Base-by-base conservation (phyloP, 2,113 vertebrate genomes). In the Girardinichthys multiradiatus region DNA sequence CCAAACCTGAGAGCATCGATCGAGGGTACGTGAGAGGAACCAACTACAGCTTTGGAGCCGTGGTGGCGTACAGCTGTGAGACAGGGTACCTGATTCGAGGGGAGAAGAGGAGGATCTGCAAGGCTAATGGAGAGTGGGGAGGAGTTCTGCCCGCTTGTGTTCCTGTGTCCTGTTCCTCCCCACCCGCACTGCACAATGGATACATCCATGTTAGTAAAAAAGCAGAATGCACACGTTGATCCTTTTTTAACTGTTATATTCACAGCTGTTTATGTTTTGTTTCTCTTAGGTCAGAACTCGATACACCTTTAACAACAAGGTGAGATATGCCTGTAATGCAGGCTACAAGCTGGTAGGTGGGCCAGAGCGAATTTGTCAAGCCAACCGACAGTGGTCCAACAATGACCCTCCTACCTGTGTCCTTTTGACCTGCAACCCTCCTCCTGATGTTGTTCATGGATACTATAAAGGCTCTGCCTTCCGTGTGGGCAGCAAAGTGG, bases 11-110 rank as follows among this genome's bases (percentile, higher is more conserved):
- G 0, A 82, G 71, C 74, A 95, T 99, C 9, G 91, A 85, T 68
- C 94, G 95, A 28, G 98, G 98, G 54, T 97, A 99, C 11, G 94
- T 96, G 0, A 98, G 93, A 17, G 98, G 97, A 4, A 87, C 91
- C 14, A 96, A 99, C 92, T 98, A 99, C 88, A 98, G 95, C 75
- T 99, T 99, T 51, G 98, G 97, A 65, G 96, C 98, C 0, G 76
- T 98, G 76, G 95, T 99, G 80, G 98, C 98, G 11, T 99, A 99
- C 51, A 98, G 96, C 91, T 99, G 98, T 86, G 94, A 95, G 83
- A 96, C 93, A 27, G 98, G 98, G 0, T 99, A 95, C 90, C 87
- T 97, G 70, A 98, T 99, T 85, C 95, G 96, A 83, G 97, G 97
- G 35, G 96, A 98, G 82, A 99, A 99, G 92, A 98, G 95, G 84